These are phyloP conservation scores for Diglossa cyanea DNA, from an alignment of 2,797 vertebrate species.

Conservation along the genomic window DNA sequence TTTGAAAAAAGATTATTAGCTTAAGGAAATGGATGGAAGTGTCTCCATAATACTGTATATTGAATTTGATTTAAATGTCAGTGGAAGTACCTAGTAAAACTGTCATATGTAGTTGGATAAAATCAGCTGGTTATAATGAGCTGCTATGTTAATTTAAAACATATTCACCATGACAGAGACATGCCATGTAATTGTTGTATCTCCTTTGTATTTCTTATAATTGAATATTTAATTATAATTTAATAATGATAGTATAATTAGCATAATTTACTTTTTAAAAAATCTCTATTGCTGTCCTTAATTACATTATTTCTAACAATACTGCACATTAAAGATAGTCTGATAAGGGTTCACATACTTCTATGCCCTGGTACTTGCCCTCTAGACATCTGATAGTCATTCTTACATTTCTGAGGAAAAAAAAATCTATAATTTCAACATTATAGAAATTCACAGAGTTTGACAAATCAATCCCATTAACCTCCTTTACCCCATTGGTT, in stretches of 20 bases:
- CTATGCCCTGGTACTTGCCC: background rate
- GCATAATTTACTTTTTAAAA: constrained; percentile 10
- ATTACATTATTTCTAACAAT: constrained; percentile 52
- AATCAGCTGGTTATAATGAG: constrained; percentile 45
- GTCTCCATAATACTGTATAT: background rate
- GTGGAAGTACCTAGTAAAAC: background rate
- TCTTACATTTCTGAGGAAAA: background rate
- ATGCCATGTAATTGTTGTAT: constrained; percentile 49
- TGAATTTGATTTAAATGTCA: background rate
- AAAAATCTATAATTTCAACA: background rate
- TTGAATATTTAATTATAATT: constrained; percentile 59
- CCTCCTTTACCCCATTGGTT: background rate
- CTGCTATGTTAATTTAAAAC: constrained; percentile 37
- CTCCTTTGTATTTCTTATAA: constrained; percentile 42
- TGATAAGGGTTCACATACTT: background rate
- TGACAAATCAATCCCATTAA: constrained; percentile 19
- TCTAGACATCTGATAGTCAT: background rate
- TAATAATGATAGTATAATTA: constrained; percentile 22
- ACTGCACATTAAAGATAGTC: background rate
- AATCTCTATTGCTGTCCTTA: constrained; percentile 14
- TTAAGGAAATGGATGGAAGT: background rate
- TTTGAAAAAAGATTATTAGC: background rate
- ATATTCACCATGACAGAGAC: constrained; percentile 61
- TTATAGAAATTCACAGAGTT: background rate
- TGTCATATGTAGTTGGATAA: constrained; percentile 4